Evolutionary conservation across 2,797 vertebrate species (phyloP), one percentile per base, ranked within the genome.

Genomic region (Sphenodon punctatus): DNA sequence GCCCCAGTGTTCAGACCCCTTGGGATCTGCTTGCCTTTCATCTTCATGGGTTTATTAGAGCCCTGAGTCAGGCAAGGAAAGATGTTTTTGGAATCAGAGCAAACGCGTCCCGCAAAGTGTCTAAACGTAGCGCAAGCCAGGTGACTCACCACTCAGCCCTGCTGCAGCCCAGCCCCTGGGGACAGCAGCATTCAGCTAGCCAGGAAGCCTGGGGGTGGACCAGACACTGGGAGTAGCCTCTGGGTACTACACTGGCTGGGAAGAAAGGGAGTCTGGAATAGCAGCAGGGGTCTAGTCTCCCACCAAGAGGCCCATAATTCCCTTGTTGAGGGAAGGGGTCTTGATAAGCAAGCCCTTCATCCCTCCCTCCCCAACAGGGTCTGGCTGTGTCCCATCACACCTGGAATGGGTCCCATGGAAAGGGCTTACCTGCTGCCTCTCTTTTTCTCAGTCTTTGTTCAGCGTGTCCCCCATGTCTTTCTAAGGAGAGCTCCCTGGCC

Each of bases 41-140:
- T 78, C 65, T 67, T 55, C 56, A 38, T 73, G 32, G 75, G 48
- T 66, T 68, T 61, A 60, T 77, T 67, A 73, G 43, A 25, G 70
- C 82, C 64, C 72, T 78, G 82, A 88, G 49, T 23, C 4, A 4
- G 56, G 77, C 75, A 86, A 82, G 22, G 85, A 88, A 75, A 83
- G 55, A 80, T 59, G 78, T 4, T 61, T 87, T 86, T 90, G 92
- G 87, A 91, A 68, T 0, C 0, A 53, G 41, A 90, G 59, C 78
- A 81, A 90, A 25, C 0, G 6, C 38, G 78, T 90, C 75, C 85
- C 84, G 81, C 55, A 45, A 78, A 85, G 71, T 48, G 63, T 89
- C 88, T 92, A 92, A 94, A 90, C 75, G 92, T 73, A 92, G 81
- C 48, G 43, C 69, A 63, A 34, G n/a, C n/a, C n/a, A n/a, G 81